phyloP scores from a whole-genome alignment of 2,797 vertebrate species.

The Rhadinocentrus ornatus region DNA sequence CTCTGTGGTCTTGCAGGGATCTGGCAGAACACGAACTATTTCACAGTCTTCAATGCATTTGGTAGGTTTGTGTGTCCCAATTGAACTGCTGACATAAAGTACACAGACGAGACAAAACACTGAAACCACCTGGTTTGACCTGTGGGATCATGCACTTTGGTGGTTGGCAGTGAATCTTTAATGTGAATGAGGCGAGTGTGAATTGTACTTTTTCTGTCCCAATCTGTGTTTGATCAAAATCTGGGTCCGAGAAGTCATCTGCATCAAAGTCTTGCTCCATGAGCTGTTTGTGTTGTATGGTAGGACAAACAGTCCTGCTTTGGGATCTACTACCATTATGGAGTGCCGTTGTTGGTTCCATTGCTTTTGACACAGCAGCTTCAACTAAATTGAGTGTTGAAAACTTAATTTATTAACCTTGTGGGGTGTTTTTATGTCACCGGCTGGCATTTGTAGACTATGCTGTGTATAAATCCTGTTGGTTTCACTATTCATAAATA shows the following conservation, averaged over 20 bases:
- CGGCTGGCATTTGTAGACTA: too few species aligned
- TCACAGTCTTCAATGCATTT: conserved; percentile 87
- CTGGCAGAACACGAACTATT: conserved; percentile 84
- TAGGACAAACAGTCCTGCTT: background rate
- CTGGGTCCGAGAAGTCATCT: background rate
- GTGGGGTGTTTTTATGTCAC: background rate
- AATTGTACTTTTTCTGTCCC: background rate
- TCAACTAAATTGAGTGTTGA: background rate
- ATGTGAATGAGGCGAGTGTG: background rate
- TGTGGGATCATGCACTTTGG: background rate
- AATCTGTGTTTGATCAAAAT: background rate
- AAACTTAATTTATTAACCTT: too few species aligned
- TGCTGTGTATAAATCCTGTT: background rate
- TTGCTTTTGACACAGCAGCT: background rate
- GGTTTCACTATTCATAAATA: background rate
- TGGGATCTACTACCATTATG: background rate
- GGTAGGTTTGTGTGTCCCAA: conserved; percentile 67
- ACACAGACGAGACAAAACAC: background rate
- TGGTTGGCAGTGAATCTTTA: background rate
- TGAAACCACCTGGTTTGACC: background rate
- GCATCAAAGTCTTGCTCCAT: background rate
- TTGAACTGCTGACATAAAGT: background rate
- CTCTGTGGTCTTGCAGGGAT: conserved; percentile 68
- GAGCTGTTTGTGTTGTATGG: background rate
- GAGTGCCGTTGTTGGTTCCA: background rate